phyloP scores from a whole-genome alignment of 1,140 invertebrate species.

The Saccostrea echinata region DNA sequence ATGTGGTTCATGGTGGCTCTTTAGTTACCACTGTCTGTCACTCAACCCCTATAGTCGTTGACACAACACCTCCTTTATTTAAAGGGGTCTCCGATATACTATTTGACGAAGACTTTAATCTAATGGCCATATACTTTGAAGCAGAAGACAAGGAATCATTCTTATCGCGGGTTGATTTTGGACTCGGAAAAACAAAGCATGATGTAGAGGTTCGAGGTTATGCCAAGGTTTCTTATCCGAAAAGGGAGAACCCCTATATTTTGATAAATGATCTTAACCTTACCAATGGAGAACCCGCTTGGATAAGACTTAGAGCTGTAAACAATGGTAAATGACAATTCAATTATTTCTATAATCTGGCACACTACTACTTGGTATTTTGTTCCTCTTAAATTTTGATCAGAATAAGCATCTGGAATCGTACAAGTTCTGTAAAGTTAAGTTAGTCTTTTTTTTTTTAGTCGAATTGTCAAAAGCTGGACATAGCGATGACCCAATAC shows the following conservation, averaged over 20 bases:
- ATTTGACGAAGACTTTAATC: constrained; percentile 70
- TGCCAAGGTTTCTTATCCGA: constrained; percentile 54
- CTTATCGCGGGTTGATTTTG: constrained; percentile 65
- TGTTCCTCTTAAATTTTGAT: no score
- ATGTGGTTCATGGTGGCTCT: constrained; percentile 66
- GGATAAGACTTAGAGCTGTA: constrained; percentile 62
- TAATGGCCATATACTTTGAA: constrained; percentile 67
- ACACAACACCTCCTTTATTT: constrained; percentile 68
- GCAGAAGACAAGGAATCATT: constrained; percentile 61
- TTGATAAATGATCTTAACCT: constrained; percentile 63
- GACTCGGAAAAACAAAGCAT: constrained; percentile 69
- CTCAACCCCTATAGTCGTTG: constrained; percentile 64
- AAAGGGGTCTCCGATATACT: constrained; percentile 50
- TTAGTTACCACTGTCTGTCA: constrained; percentile 72
- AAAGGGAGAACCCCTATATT: constrained; percentile 55
- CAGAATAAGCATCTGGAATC: no score
- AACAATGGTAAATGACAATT: constrained; percentile 72
- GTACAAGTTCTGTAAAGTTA: no score
- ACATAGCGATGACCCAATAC: constrained; percentile 56
- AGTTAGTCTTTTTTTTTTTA: constrained; percentile 47
- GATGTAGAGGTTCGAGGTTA: constrained; percentile 67
- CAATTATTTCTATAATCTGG: no score
- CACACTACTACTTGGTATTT: no score
- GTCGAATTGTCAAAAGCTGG: constrained; percentile 59
- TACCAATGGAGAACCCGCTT: constrained; percentile 63